phyloP scores from a whole-genome alignment of 2,888 invertebrate species.

The Nematopogon swammerdamellus region DNA sequence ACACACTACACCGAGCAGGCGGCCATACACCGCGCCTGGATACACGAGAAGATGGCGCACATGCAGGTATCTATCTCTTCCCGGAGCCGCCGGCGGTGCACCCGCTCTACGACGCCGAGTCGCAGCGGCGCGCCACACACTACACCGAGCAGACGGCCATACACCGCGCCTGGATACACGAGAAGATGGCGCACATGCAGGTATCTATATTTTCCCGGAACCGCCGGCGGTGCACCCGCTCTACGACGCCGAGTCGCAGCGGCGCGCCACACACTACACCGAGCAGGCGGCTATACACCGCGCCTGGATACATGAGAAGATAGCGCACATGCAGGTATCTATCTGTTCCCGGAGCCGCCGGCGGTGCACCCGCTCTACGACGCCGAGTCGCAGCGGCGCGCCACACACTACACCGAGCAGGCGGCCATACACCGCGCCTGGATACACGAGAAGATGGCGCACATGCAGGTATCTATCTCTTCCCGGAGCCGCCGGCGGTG shows the following conservation, averaged over 20 bases:
- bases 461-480: slow-evolving; percentile 65
- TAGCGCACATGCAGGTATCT: slow-evolving; percentile 68
- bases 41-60: slow-evolving; percentile 82
- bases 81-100: slow-evolving; percentile 91
- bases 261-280: slow-evolving; percentile 87
- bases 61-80: slow-evolving; percentile 70
- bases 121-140: slow-evolving; percentile 85
- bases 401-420: slow-evolving; percentile 88
- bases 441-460: slow-evolving; percentile 86
- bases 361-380: slow-evolving; percentile 88
- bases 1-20: slow-evolving; percentile 91
- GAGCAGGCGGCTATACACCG: slow-evolving; percentile 84
- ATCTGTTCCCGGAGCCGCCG: slow-evolving; percentile 88
- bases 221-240: slow-evolving; percentile 88
- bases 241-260: slow-evolving; percentile 86
- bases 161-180: slow-evolving; percentile 89
- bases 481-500: slow-evolving; percentile 91
- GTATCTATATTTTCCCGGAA: slow-evolving; percentile 77
- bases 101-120: slow-evolving; percentile 86
- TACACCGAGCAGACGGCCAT: slow-evolving; percentile 87
- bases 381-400: slow-evolving; percentile 84
- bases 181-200: slow-evolving; percentile 80
- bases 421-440: slow-evolving; percentile 85
- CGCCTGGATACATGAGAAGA: slow-evolving; percentile 90
- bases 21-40: slow-evolving; percentile 84